Percentiles rank a stretch among this genome's conserved stretches.
Conservation (phyloP, 2,888 invertebrate species). For the Leptinotarsa rubiginosa region DNA sequence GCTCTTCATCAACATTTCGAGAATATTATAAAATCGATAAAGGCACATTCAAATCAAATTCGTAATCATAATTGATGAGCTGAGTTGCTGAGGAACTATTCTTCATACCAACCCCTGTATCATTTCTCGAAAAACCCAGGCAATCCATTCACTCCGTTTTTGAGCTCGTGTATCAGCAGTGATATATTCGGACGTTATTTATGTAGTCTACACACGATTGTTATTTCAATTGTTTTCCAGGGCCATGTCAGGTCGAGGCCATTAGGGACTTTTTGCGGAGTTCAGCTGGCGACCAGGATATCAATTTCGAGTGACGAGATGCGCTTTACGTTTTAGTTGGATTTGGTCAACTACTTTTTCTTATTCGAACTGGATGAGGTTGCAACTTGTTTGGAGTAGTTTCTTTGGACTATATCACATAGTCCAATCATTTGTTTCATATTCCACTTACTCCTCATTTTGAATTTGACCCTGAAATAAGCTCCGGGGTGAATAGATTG, state of each 20-base stretch:
- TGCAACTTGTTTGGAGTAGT: too few relatives aligned
- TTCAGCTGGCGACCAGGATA: not conserved
- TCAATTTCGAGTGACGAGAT: not conserved
- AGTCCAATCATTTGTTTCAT: too few relatives aligned
- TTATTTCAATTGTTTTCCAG: conserved; percentile 5
- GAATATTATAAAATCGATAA: not conserved
- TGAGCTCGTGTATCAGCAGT: not conserved
- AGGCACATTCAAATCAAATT: not conserved
- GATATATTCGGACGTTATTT: conserved; percentile 1
- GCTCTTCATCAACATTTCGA: too few relatives aligned
- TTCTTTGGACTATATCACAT: too few relatives aligned
- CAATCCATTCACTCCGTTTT: not conserved
- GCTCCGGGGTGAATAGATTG: too few relatives aligned
- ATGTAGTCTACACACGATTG: conserved; percentile 10
- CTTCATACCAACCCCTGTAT: not conserved
- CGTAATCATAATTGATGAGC: too few relatives aligned
- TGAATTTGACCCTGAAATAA: too few relatives aligned
- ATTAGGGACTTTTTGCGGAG: conserved; percentile 1
- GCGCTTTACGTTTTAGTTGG: not conserved
- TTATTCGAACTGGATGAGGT: not conserved
- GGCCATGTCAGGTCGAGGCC: not conserved
- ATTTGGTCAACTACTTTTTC: not conserved
- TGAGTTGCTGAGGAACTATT: not conserved
- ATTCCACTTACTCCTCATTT: too few relatives aligned
- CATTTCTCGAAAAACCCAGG: not conserved